Evolutionary conservation across 2,888 invertebrate genomes (phyloP), one percentile per base, ranked within the genome.

Genomic region (Ophion costatus): DNA sequence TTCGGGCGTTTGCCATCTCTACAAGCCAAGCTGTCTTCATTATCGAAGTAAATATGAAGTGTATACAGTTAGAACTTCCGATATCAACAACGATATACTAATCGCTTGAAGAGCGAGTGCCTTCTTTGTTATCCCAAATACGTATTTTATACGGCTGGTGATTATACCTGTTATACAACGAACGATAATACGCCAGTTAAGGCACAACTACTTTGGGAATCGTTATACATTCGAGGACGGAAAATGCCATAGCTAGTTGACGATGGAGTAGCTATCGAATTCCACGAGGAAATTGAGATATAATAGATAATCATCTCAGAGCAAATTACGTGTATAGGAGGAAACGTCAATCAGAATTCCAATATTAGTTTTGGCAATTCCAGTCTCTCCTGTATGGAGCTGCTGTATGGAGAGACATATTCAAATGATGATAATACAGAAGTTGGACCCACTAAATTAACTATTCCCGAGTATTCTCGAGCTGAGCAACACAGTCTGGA

Each of bases 261-360:
- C 14, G 2, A 45, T 38, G 38, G 7, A 38, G 6, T 38, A 45
- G 0, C 4, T 14, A 45, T 45, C 11, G 14, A 45, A 83, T 79
- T 86, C 74, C 69, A 69, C 79, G 79, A 79, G 85, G 88, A 89
- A 90, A 90, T 87, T 87, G 86, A 89, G 90, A 88, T 88, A 88
- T 88, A 89, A 89, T 89, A 89, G 89, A 89, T 86, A 88, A 85
- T 80, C 87, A 84, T 84, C 89, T 88, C 89, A 89, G 90, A 33
- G 51, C 14, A 63, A 56, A 76, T 51, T 71, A 77, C 42, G 29
- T 67, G 76, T 70, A 76, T 76, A 81, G 86, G 86, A 74, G 73
- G 78, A 82, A 79, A 64, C 71, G 76, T 64, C 81, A 57, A 33
- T 17, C 45, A 51, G 38, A 11, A 66, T 33, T 64, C 24, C 59